Conservation (phyloP, 1,140 invertebrate genomes). For the Rhopalosiphum padi region DNA sequence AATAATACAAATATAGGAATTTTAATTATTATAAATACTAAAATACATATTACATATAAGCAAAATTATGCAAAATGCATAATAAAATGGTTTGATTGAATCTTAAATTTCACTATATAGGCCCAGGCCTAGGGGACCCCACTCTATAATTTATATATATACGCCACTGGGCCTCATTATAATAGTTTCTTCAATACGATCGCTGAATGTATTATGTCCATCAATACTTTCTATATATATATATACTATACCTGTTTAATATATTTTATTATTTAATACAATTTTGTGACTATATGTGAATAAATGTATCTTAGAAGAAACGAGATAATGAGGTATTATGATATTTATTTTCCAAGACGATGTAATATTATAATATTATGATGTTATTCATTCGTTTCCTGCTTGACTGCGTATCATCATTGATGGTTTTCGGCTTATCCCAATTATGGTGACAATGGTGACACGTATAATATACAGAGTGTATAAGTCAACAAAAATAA, state of each 20-base stretch:
- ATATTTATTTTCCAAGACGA: neutral
- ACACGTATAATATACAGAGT: too few relatives aligned
- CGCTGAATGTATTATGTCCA: neutral
- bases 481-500: too few relatives aligned
- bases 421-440: neutral
- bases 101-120: too few relatives aligned
- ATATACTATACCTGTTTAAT: neutral
- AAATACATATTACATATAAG: too few relatives aligned
- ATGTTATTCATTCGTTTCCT: slow-evolving; percentile 4
- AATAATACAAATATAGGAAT: too few relatives aligned
- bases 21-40: too few relatives aligned
- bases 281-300: too few relatives aligned
- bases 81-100: too few relatives aligned
- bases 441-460: neutral
- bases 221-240: too few relatives aligned
- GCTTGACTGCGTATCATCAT: neutral
- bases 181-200: neutral
- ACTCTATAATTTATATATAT: accelerated
- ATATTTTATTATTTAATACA: neutral
- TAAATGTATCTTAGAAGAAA: neutral
- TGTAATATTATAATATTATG: neutral
- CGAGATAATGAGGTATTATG: neutral
- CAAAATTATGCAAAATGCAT: too few relatives aligned
- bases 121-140: too few relatives aligned
- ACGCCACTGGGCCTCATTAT: too few relatives aligned